Evolutionary conservation across 2,888 invertebrate genomes (phyloP).

Genomic region (Orthosia gracilis): DNA sequence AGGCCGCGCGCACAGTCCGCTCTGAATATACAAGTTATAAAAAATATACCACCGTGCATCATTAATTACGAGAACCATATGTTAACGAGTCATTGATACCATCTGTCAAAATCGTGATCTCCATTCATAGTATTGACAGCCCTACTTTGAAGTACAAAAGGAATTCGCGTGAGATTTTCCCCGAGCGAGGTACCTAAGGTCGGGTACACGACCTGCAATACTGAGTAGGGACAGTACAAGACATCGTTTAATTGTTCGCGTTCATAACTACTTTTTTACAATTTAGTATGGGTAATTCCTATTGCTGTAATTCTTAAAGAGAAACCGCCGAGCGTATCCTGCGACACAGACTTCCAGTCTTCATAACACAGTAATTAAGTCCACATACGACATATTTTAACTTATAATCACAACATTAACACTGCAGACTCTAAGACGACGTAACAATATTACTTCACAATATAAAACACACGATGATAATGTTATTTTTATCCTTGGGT

Average conservation of each 20-base stretch:
- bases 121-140: constrained; percentile 61
- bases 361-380: constrained; percentile 26
- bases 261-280: constrained; percentile 22
- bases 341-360: constrained; percentile 38
- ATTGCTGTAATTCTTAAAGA: constrained; percentile 1
- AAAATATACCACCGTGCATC: constrained; percentile 64
- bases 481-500: constrained; percentile 31
- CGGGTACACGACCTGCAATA: constrained; percentile 28
- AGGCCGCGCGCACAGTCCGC: constrained; percentile 74
- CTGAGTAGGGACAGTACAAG: constrained; percentile 17
- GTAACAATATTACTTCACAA: constrained; percentile 24
- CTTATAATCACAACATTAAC: constrained; percentile 36
- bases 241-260: background rate
- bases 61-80: constrained; percentile 69
- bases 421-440: constrained; percentile 42
- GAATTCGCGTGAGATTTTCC: constrained; percentile 59
- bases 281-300: constrained; percentile 25
- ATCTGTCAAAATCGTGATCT: constrained; percentile 69
- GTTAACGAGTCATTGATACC: constrained; percentile 64
- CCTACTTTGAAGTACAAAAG: constrained; percentile 51
- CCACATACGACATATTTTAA: constrained; percentile 18
- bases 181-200: constrained; percentile 39
- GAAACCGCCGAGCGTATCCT: background rate
- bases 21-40: constrained; percentile 77
- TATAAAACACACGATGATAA: constrained; percentile 21